A percentile compares a stretch with the other conserved stretches of the same genome.
These are phyloP conservation scores for Steatocranus sp. DNA, from an alignment of 2,797 vertebrate genomes.

Conservation along the genomic window DNA sequence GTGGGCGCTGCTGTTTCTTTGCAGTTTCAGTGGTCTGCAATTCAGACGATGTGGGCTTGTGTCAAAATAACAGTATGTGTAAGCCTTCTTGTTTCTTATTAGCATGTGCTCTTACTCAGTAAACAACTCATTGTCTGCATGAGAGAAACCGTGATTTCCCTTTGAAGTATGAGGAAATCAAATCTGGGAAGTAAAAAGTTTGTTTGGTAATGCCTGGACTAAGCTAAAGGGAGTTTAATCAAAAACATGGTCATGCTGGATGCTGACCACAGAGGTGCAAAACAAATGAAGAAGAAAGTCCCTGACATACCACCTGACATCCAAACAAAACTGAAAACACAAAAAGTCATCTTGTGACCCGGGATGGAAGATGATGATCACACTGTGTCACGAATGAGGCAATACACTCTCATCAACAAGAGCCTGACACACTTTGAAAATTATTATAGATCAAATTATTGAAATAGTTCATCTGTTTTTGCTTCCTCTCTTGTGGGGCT, in stretches of 20 bases:
- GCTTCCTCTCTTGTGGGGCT: background rate
- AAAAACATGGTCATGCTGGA: background rate
- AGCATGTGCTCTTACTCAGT: background rate
- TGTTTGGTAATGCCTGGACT: background rate
- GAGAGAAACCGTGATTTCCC: background rate
- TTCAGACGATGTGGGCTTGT: background rate
- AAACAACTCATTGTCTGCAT: background rate
- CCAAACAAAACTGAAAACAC: background rate
- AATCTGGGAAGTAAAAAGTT: background rate
- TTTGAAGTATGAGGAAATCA: background rate
- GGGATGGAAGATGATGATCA: background rate
- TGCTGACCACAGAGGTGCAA: background rate
- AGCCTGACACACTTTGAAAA: background rate
- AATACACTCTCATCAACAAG: background rate
- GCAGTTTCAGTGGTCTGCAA: background rate
- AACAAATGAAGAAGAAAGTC: conserved; percentile 1
- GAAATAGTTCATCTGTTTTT: background rate
- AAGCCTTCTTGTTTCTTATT: background rate
- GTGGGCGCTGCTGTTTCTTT: background rate
- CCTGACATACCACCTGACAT: background rate
- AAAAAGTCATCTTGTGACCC: background rate
- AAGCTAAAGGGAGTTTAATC: background rate
- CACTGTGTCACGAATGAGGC: background rate
- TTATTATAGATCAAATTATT: background rate
- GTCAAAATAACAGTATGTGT: background rate